Base-by-base conservation (phyloP, 1,140 invertebrate species). In the Muscidifurax raptorellus region DNA sequence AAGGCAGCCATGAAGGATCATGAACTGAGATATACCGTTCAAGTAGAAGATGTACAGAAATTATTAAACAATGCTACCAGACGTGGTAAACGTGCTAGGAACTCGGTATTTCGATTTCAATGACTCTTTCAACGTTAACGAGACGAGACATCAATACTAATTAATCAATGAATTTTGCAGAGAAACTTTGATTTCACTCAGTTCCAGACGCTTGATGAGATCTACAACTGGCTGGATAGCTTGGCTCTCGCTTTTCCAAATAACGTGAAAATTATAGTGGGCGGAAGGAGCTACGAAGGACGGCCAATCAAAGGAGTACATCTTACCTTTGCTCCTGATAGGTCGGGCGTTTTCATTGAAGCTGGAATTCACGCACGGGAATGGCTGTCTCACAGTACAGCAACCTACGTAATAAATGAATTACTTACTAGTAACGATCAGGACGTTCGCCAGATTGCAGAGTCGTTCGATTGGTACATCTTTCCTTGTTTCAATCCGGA, bases 351-450 rank as follows among this genome's bases (percentile, higher is more conserved):
- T 2, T 94, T 95, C 30, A 89, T 95, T 0, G 95, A 95, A 90
- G 94, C 93, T 86, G 93, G 95, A 85, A 96, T 96, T 32, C 96
- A 97, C 89, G 96, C 96, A 0, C 93, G 96, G 66, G 96, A 97
- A 92, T 97, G 96, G 97, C 95, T 97, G 18, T 93, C 95, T n/a
- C 95, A 96, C 2, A 96, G 96, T 0, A 94, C 95, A 0, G 92
- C 94, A 0, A 94, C 96, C 1, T 97, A 95, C 86, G 92, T 97
- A 4, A 89, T 95, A 1, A 94, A 96, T 84, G 91, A 96, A 86
- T 88, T 96, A 6, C 88, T 96, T 2, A 93, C 93, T 77, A 94
- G 94, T 86, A 64, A 90, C 36, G 86, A 95, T 87, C 12, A 92
- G 78, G 89, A 93, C 80, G 86, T 94, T 7, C 88, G 93, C 86